Conservation (phyloP, 1,140 invertebrate genomes). For the Muscidifurax raptorellus region DNA sequence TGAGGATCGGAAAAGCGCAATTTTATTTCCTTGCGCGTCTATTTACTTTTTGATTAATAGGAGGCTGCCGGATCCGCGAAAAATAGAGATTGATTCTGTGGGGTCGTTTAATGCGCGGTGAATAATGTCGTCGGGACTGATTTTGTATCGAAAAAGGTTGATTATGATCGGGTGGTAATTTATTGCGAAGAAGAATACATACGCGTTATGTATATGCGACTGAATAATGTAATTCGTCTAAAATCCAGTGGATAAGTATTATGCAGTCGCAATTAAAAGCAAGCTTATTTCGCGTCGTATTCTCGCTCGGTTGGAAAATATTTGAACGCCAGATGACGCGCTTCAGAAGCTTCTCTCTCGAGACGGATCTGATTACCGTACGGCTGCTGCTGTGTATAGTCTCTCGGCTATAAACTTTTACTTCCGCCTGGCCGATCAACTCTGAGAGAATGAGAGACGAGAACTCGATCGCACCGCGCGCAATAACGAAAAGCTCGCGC, state of each 20-base stretch:
- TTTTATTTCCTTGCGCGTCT: conserved; percentile 27
- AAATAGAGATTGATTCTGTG: conserved; percentile 46
- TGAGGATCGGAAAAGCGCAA: not conserved
- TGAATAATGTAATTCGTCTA: too few relatives aligned
- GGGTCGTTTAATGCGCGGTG: not conserved
- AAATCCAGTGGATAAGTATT: too few relatives aligned
- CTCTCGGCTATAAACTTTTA: conserved; percentile 31
- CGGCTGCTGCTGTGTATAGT: not conserved
- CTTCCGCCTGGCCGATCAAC: conserved; percentile 34
- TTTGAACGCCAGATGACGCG: conserved; percentile 42
- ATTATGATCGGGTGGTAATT: not conserved
- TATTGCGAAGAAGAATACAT: not conserved
- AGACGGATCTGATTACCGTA: conserved; percentile 46
- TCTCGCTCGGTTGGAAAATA: conserved; percentile 14
- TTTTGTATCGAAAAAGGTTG: not conserved
- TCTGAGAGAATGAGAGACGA: not conserved
- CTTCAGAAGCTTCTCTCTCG: not conserved
- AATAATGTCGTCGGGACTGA: not conserved
- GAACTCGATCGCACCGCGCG: conserved; percentile 30
- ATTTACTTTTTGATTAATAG: conserved; percentile 38
- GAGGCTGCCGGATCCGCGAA: not conserved
- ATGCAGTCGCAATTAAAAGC: too few relatives aligned
- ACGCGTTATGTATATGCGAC: too few relatives aligned
- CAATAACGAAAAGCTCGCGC: conserved; percentile 22
- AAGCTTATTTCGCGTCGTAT: too few relatives aligned